A percentile compares a stretch with the other conserved stretches of the same genome.
Conservation (phyloP, 2,888 invertebrate species). For the Andrena flavipes region DNA sequence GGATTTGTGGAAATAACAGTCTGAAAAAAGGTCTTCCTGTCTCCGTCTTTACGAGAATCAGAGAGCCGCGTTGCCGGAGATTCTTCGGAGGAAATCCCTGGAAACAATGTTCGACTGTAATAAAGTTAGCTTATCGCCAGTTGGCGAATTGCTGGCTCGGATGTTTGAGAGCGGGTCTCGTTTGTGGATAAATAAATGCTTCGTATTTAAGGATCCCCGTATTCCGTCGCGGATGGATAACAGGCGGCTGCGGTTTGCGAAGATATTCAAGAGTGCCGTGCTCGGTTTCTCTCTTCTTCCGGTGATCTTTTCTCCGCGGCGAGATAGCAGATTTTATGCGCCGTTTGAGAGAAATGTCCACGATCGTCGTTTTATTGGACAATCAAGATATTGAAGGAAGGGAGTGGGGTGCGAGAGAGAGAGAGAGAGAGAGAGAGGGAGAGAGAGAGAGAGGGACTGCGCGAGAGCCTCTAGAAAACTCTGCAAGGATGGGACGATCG, state of each 20-base stretch:
- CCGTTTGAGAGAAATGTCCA: conserved; percentile 53
- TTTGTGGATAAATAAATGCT: conserved; percentile 40
- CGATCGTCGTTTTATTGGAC: conserved; percentile 54
- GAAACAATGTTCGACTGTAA: background rate
- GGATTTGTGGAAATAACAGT: background rate
- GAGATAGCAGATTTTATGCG: conserved; percentile 48
- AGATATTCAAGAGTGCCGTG: conserved; percentile 36
- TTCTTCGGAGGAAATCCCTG: background rate
- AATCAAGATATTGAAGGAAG: conserved; percentile 48
- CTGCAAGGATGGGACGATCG: conserved; percentile 24
- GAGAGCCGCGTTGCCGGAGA: background rate
- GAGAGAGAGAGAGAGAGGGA: conserved; percentile 1
- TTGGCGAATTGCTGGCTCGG: conserved; percentile 10
- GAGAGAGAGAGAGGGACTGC: background rate
- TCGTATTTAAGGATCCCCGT: conserved; percentile 26
- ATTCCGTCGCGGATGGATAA: conserved; percentile 28
- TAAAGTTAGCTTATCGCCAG: conserved; percentile 17
- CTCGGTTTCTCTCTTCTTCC: conserved; percentile 54
- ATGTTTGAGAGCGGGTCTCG: conserved; percentile 11
- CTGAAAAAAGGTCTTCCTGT: background rate
- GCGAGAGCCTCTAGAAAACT: conserved; percentile 18
- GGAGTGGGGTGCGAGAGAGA: background rate
- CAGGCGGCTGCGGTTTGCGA: conserved; percentile 39
- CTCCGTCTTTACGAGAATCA: background rate
- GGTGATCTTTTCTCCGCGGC: conserved; percentile 44